Conservation (phyloP, 2,888 invertebrate genomes). For the Sarcophaga rosellei region DNA sequence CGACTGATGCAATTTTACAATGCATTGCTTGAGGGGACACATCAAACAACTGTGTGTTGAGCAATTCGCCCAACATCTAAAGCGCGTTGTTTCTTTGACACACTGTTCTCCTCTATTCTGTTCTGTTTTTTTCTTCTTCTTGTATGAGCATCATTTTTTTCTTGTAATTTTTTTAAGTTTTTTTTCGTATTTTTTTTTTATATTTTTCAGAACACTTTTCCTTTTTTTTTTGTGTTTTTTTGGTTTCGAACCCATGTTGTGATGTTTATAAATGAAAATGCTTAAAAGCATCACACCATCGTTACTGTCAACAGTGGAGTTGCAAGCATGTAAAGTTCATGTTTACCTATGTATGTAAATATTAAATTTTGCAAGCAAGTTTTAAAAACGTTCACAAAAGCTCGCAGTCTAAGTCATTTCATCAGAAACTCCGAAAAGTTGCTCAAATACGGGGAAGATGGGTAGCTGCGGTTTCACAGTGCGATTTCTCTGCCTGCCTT, state of each 20-base stretch:
- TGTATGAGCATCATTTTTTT: no score
- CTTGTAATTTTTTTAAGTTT: no score
- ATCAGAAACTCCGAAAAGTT: no score
- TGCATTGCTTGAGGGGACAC: conserved; percentile 69
- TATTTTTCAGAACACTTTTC: not conserved
- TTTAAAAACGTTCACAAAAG: no score
- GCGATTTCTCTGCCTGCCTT: not conserved
- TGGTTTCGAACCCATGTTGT: conserved; percentile 41
- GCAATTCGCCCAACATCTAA: conserved; percentile 54
- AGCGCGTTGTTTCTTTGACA: conserved; percentile 52
- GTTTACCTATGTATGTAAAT: no score
- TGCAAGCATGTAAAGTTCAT: no score
- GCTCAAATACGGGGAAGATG: no score
- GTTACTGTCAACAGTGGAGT: not conserved
- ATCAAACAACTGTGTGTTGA: conserved; percentile 55
- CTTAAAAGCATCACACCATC: conserved; percentile 37
- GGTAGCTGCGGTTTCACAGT: not conserved
- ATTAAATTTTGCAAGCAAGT: no score
- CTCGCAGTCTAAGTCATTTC: no score
- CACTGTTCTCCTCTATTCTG: not conserved
- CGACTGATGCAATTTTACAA: conserved; percentile 70
- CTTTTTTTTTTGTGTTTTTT: conserved; percentile 25
- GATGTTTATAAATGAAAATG: conserved; percentile 46
- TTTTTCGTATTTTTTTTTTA: not conserved
- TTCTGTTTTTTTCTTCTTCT: not conserved